Base-by-base conservation (phyloP, 2,113 vertebrate species). In the Petroica traversi region DNA sequence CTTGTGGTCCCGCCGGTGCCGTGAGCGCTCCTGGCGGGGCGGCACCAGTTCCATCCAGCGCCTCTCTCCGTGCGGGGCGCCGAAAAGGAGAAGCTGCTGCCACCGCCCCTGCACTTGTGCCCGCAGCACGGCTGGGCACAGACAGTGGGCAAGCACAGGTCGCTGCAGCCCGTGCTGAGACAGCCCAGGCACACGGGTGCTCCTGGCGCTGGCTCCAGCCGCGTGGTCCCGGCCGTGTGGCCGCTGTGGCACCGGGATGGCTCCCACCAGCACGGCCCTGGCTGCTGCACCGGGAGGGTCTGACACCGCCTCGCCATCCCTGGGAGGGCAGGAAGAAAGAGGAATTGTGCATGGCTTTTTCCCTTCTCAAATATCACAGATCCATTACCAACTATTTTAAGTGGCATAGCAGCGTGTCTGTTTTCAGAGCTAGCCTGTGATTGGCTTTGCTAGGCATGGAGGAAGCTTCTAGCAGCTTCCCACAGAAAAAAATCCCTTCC, bases 1-100 rank as follows among this genome's bases (percentile, higher is more conserved):
- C 33, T 2, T 1, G 3, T 3, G 33, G 33, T 57, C 40, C 40
- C 2, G 1, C 38, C 2, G 1, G 40, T 14, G 6, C 20, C n/a
- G n/a, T n/a, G n/a, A n/a, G n/a, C n/a, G n/a, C n/a, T n/a, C n/a
- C n/a, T n/a, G n/a, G n/a, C n/a, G n/a, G n/a, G n/a, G n/a, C n/a
- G n/a, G 43, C 43, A 43, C 68, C 22, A 13, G 48, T 16, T 54
- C 31, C 12, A 3, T 26, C 19, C 23, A 8, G 22, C 0, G 9
- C 38, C 23, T n/a, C 51, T 43, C 38, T 19, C 26, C 29, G 4
- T 26, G 4, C 1, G 3, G 31, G 23, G 29, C 5, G 1, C 17
- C 2, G 6, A 19, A 6, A 55, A 43, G 38, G 51, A 43, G 38
- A 20, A 73, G 49, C 69, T 26, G 38, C 38, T n/a, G 31, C 51